Evolutionary conservation across 2,888 invertebrate genomes (phyloP).

Genomic region (Lamproptera curius): DNA sequence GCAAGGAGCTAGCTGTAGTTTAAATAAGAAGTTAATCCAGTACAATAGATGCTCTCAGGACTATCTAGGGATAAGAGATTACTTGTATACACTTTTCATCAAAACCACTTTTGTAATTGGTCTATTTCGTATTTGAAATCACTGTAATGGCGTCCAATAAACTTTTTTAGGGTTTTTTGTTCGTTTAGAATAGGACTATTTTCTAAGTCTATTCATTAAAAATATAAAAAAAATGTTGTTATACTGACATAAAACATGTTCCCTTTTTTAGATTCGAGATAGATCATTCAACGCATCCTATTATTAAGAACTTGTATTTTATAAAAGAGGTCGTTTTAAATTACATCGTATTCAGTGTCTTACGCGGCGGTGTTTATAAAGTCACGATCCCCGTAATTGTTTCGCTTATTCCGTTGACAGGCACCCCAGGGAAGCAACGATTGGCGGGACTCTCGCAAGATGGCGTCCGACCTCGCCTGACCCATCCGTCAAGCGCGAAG

Average conservation of each 20-base stretch:
- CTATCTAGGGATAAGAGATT: not conserved
- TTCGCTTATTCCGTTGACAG: constrained; percentile 60
- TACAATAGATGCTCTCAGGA: not conserved
- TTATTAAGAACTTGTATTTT: constrained; percentile 14
- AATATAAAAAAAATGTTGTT: too few relatives aligned
- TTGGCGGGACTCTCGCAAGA: constrained; percentile 67
- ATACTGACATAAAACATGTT: not conserved
- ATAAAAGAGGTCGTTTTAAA: constrained; percentile 46
- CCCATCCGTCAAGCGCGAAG: constrained; percentile 68
- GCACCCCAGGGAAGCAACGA: constrained; percentile 55
- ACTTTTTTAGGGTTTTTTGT: too few relatives aligned
- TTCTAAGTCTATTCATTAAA: too few relatives aligned
- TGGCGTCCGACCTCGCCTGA: constrained; percentile 70
- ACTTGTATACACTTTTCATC: not conserved
- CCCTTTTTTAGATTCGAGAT: not conserved
- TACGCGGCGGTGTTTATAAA: constrained; percentile 51
- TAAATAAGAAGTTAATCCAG: not conserved
- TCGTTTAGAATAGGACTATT: too few relatives aligned
- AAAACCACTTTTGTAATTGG: not conserved
- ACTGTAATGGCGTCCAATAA: too few relatives aligned
- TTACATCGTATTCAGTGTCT: constrained; percentile 44
- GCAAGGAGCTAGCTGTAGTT: too few relatives aligned
- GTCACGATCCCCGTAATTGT: constrained; percentile 65
- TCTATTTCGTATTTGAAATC: too few relatives aligned
- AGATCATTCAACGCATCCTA: not conserved